Conservation (phyloP, 2,888 invertebrate genomes). For the Agrochola lychnidis region DNA sequence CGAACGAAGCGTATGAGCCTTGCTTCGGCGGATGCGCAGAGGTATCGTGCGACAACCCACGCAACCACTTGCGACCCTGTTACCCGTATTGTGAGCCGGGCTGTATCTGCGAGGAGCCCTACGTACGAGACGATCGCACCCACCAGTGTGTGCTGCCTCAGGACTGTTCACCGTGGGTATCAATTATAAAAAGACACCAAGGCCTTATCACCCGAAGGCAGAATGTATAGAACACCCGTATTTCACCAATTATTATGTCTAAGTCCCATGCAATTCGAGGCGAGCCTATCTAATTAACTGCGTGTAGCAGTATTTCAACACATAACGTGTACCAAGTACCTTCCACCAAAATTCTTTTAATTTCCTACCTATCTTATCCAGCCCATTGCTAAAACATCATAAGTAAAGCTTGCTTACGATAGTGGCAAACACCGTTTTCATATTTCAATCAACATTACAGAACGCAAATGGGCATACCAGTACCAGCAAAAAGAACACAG, state of each 20-base stretch:
- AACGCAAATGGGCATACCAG: slow-evolving; percentile 88
- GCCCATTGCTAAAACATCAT: not conserved
- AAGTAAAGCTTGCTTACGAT: not conserved
- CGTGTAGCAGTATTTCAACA: not conserved
- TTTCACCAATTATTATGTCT: no score
- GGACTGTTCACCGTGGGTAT: slow-evolving; percentile 86
- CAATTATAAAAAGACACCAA: not conserved
- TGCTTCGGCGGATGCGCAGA: slow-evolving; percentile 88
- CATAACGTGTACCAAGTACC: no score
- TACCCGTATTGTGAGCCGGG: slow-evolving; percentile 89
- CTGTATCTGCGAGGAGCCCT: slow-evolving; percentile 86
- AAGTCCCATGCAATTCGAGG: not conserved
- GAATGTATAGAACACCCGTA: not conserved
- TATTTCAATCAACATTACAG: slow-evolving; percentile 71
- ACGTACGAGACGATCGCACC: slow-evolving; percentile 86
- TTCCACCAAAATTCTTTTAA: not conserved
- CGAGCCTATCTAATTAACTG: not conserved
- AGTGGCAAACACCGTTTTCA: not conserved
- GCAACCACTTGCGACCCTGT: slow-evolving; percentile 86
- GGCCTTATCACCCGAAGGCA: not conserved
- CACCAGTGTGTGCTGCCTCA: slow-evolving; percentile 87
- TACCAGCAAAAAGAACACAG: slow-evolving; percentile 77
- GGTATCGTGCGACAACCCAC: slow-evolving; percentile 87
- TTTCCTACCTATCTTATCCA: not conserved
- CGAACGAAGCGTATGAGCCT: slow-evolving; percentile 85